Evolutionary conservation across 2,797 vertebrate genomes (phyloP).

Genomic region (Myoxocephalus aenaeus): DNA sequence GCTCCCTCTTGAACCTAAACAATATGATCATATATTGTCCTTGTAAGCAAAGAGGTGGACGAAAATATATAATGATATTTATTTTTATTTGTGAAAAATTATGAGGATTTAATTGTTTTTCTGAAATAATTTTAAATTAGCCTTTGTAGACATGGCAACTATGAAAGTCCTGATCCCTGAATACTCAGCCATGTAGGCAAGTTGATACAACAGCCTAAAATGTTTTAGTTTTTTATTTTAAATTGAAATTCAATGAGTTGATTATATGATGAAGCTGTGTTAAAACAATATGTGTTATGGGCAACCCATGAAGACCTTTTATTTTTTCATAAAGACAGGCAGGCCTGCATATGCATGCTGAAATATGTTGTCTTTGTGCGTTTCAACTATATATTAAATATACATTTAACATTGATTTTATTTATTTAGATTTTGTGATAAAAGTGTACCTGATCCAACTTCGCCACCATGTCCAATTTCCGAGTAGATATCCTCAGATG

Average conservation of each 20-base stretch:
- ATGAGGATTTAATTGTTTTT: not conserved
- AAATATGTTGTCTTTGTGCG: not conserved
- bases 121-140: not conserved
- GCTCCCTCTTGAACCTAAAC: not conserved
- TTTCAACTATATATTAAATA: not conserved
- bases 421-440: not conserved
- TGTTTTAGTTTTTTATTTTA: not conserved
- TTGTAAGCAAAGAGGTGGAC: not conserved
- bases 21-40: not conserved
- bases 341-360: not conserved
- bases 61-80: too few relatives aligned
- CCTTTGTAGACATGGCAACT: not conserved
- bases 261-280: not conserved
- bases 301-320: not conserved
- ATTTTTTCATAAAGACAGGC: too few relatives aligned
- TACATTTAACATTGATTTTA: not conserved
- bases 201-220: not conserved
- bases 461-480: not conserved
- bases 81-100: not conserved
- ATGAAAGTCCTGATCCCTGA: not conserved
- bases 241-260: not conserved
- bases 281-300: not conserved
- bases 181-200: not conserved
- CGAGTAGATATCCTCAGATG: conserved; percentile 74
- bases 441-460: conserved; percentile 59